phyloP scores from a whole-genome alignment of 2,888 invertebrate genomes.

The Cataglyphis rosenhaueri region DNA sequence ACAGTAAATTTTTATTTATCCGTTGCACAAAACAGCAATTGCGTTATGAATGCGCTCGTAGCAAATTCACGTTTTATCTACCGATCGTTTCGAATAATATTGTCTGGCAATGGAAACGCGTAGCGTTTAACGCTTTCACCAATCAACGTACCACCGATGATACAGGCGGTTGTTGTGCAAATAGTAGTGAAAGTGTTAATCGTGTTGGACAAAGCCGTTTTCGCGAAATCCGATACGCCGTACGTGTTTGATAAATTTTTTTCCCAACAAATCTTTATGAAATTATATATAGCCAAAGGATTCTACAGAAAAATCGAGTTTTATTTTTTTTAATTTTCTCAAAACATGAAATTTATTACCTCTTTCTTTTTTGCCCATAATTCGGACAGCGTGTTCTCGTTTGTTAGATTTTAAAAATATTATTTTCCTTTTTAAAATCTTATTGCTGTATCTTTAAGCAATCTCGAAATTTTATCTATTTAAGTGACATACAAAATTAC shows the following conservation, averaged over 20 bases:
- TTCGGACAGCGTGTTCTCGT: not conserved
- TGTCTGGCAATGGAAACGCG: slow-evolving; percentile 38
- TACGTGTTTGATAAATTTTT: not conserved
- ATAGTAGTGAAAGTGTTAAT: slow-evolving; percentile 47
- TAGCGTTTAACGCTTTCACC: slow-evolving; percentile 47
- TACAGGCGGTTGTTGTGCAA: slow-evolving; percentile 37
- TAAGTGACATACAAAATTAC: not conserved
- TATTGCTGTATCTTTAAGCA: not conserved
- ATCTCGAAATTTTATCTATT: not conserved
- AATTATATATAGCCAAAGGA: not conserved
- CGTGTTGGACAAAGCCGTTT: slow-evolving; percentile 9
- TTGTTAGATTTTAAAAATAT: not conserved
- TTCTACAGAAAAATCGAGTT: not conserved
- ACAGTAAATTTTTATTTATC: slow-evolving; percentile 13
- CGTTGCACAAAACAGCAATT: slow-evolving; percentile 23
- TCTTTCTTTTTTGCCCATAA: not conserved
- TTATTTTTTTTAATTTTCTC: not conserved
- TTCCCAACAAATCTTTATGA: not conserved
- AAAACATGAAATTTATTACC: not conserved
- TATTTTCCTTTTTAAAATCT: not conserved
- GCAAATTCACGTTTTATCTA: slow-evolving; percentile 28
- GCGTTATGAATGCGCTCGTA: slow-evolving; percentile 25
- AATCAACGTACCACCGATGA: slow-evolving; percentile 36
- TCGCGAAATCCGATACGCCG: not conserved
- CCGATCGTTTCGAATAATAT: slow-evolving; percentile 49